Evolutionary conservation across 2,888 invertebrate genomes (phyloP).

Genomic region (Hyalella azteca): DNA sequence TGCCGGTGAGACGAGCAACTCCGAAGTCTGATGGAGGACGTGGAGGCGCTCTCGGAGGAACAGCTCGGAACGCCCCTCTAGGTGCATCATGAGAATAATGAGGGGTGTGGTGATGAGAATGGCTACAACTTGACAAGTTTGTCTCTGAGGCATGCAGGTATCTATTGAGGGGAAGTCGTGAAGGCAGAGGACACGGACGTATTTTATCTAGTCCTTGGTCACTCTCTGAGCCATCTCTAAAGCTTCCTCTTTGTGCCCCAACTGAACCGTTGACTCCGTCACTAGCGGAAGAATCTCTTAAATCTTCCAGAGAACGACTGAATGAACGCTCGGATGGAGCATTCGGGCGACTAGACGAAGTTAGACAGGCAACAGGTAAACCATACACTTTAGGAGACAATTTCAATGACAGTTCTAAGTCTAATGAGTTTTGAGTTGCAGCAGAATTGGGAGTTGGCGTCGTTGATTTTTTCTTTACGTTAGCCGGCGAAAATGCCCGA

Average conservation of each 20-base stretch:
- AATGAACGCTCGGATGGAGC: slow-evolving; percentile 59
- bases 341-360: slow-evolving; percentile 45
- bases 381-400: slow-evolving; percentile 74
- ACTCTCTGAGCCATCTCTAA: slow-evolving; percentile 57
- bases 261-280: slow-evolving; percentile 47
- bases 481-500: slow-evolving; percentile 52
- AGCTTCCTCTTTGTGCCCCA: slow-evolving; percentile 47
- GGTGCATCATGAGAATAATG: slow-evolving; percentile 40
- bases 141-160: slow-evolving; percentile 52
- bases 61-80: slow-evolving; percentile 55
- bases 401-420: slow-evolving; percentile 65
- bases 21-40: neutral
- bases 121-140: slow-evolving; percentile 41
- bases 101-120: slow-evolving; percentile 14
- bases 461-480: slow-evolving; percentile 38
- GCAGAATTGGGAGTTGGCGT: slow-evolving; percentile 33
- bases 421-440: slow-evolving; percentile 15
- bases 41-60: slow-evolving; percentile 42
- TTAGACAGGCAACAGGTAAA: slow-evolving; percentile 62
- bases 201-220: slow-evolving; percentile 54
- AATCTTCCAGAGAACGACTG: slow-evolving; percentile 72
- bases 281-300: slow-evolving; percentile 63
- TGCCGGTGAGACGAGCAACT: slow-evolving; percentile 10
- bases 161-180: slow-evolving; percentile 43
- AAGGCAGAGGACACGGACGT: slow-evolving; percentile 42